Evolutionary conservation across 2,888 invertebrate species (phyloP).

Genomic region (Hirtodrosophila histrioides): DNA sequence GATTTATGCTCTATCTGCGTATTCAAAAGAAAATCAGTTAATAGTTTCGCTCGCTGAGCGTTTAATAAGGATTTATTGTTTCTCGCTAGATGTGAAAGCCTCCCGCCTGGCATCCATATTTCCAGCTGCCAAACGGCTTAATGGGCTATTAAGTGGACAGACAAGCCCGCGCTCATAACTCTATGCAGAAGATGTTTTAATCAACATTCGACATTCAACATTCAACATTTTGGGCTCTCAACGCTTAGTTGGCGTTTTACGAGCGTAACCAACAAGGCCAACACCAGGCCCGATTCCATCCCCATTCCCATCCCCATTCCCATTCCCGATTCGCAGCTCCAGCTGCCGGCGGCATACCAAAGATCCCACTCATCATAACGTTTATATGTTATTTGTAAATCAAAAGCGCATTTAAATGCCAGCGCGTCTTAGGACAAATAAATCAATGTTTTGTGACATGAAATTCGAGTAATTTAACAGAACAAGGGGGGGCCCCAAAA

Average conservation of each 20-base stretch:
- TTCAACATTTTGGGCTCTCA: conserved; percentile 54
- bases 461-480: conserved; percentile 72
- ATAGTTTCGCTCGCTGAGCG: conserved; percentile 68
- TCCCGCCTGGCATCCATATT: conserved; percentile 50
- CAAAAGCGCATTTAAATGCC: conserved; percentile 78
- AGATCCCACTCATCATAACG: conserved; percentile 79
- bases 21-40: conserved; percentile 78
- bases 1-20: conserved; percentile 64
- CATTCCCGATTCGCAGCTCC: conserved; percentile 19
- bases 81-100: conserved; percentile 65
- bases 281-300: conserved; percentile 31
- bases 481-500: conserved; percentile 10
- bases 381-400: conserved; percentile 81
- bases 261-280: conserved; percentile 68
- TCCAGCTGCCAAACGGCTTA: conserved; percentile 73
- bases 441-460: conserved; percentile 75
- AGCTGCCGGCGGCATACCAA: conserved; percentile 78
- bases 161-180: conserved; percentile 53
- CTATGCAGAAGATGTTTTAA: conserved; percentile 66
- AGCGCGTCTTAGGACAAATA: conserved; percentile 55
- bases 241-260: conserved; percentile 77
- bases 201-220: conserved; percentile 51
- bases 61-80: conserved; percentile 79
- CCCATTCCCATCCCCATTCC: conserved; percentile 18
- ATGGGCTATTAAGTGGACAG: conserved; percentile 77